Conservation (phyloP, 2,113 vertebrate genomes). For the Promerops cafer region DNA sequence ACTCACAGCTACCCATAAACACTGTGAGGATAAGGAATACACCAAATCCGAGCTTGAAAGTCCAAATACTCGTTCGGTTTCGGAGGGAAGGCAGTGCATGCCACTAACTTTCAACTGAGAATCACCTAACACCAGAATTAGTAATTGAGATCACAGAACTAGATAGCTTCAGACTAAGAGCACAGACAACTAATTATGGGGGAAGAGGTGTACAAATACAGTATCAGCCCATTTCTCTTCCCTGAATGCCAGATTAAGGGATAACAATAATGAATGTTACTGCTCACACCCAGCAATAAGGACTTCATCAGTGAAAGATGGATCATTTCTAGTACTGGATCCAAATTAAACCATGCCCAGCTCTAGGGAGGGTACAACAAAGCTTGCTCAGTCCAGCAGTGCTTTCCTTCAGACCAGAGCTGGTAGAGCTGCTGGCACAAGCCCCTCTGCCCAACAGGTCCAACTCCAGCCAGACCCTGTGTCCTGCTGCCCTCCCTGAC, state of each 20-base stretch:
- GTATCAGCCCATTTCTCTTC: background rate
- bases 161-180: background rate
- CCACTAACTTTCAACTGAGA: background rate
- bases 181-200: background rate
- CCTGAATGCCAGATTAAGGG: background rate
- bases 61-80: background rate
- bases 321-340: background rate
- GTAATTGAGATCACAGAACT: background rate
- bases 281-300: background rate
- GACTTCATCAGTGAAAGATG: background rate
- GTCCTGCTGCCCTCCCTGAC: background rate
- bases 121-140: background rate
- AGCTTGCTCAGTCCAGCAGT: fast-evolving
- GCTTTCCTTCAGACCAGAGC: background rate
- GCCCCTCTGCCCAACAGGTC: background rate
- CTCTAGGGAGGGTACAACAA: background rate
- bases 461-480: fast-evolving
- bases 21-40: background rate
- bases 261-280: background rate
- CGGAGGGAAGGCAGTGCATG: background rate
- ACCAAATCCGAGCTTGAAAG: background rate
- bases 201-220: background rate
- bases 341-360: background rate
- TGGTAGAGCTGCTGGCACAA: background rate
- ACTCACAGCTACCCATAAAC: background rate